Evolutionary conservation across 2,888 invertebrate genomes (phyloP).

Genomic region (Scotopteryx bipunctaria): DNA sequence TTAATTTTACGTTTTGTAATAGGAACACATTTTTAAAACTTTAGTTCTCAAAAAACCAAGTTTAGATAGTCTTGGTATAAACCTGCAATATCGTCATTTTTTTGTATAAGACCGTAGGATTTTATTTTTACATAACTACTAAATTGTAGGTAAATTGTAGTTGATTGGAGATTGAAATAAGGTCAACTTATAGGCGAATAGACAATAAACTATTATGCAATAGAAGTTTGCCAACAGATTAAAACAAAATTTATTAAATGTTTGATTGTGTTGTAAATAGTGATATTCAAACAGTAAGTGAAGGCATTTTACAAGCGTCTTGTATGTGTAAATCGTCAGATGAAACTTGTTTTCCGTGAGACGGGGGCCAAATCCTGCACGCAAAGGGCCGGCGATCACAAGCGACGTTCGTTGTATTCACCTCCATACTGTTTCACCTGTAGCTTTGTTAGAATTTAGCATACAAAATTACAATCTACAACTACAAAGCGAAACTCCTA

Average conservation of each 20-base stretch:
- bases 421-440: slow-evolving; percentile 1
- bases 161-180: slow-evolving; percentile 18
- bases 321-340: slow-evolving; percentile 40
- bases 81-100: too few relatives aligned
- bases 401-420: slow-evolving; percentile 11
- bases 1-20: too few relatives aligned
- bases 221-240: slow-evolving; percentile 1
- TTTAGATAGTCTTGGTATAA: too few relatives aligned
- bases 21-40: too few relatives aligned
- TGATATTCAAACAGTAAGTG: slow-evolving; percentile 11
- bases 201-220: slow-evolving; percentile 17
- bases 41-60: too few relatives aligned
- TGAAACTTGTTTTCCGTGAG: slow-evolving; percentile 61
- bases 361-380: slow-evolving; percentile 48
- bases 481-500: not conserved
- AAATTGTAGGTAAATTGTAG: not conserved
- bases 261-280: slow-evolving; percentile 11
- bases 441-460: not conserved
- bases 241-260: slow-evolving; percentile 6
- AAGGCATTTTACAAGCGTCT: slow-evolving; percentile 13
- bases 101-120: too few relatives aligned
- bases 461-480: not conserved
- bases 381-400: slow-evolving; percentile 43
- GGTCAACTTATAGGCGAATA: slow-evolving; percentile 15
- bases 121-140: slow-evolving; percentile 5